A percentile compares a stretch with the other conserved stretches of the same genome.
These are phyloP conservation scores for Semotilus atromaculatus DNA, from an alignment of 2,797 vertebrate genomes.

Conservation along the genomic window DNA sequence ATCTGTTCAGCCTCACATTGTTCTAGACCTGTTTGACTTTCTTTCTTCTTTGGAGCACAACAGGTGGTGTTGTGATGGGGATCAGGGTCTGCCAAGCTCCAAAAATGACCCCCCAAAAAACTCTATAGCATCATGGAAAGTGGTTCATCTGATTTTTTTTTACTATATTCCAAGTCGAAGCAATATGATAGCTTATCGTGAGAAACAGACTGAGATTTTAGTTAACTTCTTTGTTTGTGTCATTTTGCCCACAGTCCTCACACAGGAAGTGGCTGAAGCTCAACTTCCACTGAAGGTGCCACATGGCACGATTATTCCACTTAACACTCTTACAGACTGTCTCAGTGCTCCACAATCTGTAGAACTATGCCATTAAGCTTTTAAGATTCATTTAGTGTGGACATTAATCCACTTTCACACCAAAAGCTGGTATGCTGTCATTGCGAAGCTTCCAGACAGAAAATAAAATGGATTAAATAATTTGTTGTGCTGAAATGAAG, in stretches of 20 bases:
- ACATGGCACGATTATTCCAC: constrained; percentile 15
- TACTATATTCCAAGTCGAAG: background rate
- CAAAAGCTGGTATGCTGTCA: constrained; percentile 42
- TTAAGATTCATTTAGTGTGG: constrained; percentile 43
- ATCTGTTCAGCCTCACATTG: background rate
- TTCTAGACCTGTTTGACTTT: background rate
- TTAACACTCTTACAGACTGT: constrained; percentile 44
- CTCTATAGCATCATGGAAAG: background rate
- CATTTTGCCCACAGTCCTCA: background rate
- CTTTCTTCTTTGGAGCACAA: background rate
- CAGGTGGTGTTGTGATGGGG: background rate
- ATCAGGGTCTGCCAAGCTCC: no score
- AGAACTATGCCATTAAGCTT: constrained; percentile 51
- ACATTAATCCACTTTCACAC: constrained; percentile 49
- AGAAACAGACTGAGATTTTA: background rate
- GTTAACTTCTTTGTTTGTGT: background rate
- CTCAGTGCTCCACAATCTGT: constrained; percentile 38
- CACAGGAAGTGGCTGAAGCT: constrained; percentile 1
- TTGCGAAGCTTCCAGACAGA: constrained; percentile 1
- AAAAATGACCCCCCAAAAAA: background rate
- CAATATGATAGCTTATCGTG: background rate
- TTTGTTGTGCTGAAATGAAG: background rate
- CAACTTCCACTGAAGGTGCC: background rate
- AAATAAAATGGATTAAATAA: constrained; percentile 40
- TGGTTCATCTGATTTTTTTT: background rate